Base-by-base conservation (phyloP, 1,140 invertebrate genomes). In the Steinernema feltiae region DNA sequence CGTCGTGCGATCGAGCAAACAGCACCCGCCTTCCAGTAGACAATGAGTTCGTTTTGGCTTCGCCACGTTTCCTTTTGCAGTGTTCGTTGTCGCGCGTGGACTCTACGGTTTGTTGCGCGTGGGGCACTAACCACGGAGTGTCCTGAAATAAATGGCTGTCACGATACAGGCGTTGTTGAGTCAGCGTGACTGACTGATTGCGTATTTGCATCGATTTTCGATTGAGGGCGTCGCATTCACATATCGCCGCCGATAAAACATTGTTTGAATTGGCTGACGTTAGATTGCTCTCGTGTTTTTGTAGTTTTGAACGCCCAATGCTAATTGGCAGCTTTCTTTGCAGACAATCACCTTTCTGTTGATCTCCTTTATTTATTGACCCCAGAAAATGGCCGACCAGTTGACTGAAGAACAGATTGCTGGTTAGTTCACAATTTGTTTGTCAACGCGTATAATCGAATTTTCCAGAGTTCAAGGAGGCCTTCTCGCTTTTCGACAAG, bases 401-500 rank as follows among this genome's bases (percentile, higher is more conserved):
- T 75, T 85, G 21, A 85, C 85, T 72, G 85, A 85, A 73, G 84
- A 85, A 74, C 84, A 85, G 75, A 86, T 86, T 76, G 84, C 85
- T 75, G 84, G 84, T 84, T 48, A 69, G 76, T 78, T 48, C 24
- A 0, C 15, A 74, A 31, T 32, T 41, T 1, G 30, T 75, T 15
- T 24, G 76, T 31, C 0, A 76, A 17, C n/a, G 21, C 71, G 46
- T 32, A 3, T 12, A 21, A 48, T 30, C 32, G 71, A 74, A 74
- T 73, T 76, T 84, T 82, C 1, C 73, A 80, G 95, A 98, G 89
- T 98, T 98, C 91, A 98, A 98, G 90, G 95, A 98, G 89, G 96
- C 96, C 79, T 98, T 98, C 88, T 97, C 94, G 89, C 91, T 98
- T 84, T 98, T 98, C 89, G 96, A 98, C 53, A 63, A 63, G 53